phyloP scores from a whole-genome alignment of 2,113 vertebrate species.

The Ictalurus punctatus region DNA sequence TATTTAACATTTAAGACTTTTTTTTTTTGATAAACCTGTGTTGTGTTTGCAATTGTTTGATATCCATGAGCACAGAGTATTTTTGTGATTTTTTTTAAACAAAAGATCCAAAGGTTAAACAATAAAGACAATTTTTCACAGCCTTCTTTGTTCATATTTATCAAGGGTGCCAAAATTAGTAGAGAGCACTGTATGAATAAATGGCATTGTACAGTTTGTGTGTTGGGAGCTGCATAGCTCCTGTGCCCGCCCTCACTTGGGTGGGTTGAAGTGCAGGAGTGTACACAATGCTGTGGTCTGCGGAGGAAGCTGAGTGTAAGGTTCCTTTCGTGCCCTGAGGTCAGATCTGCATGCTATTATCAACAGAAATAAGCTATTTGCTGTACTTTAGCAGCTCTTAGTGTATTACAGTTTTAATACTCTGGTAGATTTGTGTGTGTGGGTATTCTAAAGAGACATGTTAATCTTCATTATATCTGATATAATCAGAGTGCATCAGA shows the following conservation, averaged over 20 bases:
- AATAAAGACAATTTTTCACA: no score
- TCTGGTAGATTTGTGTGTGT: constrained; percentile 58
- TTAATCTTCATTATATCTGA: neutral
- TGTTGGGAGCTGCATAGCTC: neutral
- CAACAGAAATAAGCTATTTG: constrained; percentile 62
- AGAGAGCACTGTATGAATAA: neutral
- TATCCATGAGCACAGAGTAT: no score
- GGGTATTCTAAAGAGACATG: neutral
- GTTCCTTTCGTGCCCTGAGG: neutral
- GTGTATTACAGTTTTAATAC: constrained; percentile 67
- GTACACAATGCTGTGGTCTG: constrained; percentile 47
- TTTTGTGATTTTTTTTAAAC: no score
- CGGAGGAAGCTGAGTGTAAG: neutral
- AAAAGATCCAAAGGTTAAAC: no score
- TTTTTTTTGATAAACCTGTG: no score
- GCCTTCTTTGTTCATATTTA: no score
- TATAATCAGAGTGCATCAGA: neutral
- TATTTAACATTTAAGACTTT: no score
- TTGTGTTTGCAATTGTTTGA: no score
- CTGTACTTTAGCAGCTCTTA: constrained; percentile 59
- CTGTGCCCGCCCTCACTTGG: neutral
- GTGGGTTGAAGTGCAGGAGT: neutral
- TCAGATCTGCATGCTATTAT: constrained; percentile 57
- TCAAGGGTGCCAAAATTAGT: no score
- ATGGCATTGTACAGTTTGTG: neutral